phyloP scores from a whole-genome alignment of 2,113 vertebrate species.

The Oenanthe melanoleuca region DNA sequence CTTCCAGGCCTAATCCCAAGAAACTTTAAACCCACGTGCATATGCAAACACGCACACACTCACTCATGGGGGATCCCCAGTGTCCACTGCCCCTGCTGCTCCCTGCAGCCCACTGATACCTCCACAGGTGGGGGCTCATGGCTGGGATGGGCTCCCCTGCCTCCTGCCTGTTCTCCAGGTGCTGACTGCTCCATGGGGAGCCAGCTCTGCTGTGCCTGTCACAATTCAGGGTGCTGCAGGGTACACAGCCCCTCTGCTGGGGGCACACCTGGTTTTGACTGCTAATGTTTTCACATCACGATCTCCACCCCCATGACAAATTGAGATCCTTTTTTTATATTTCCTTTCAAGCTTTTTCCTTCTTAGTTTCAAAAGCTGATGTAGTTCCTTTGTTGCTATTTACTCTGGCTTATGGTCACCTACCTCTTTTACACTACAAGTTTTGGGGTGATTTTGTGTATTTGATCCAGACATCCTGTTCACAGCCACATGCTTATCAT shows the following conservation, averaged over 20 bases:
- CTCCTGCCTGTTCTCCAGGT: not conserved
- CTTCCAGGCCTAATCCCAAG: not conserved
- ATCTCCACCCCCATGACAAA: not conserved
- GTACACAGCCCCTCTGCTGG: not conserved
- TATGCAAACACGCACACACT: fast-evolving
- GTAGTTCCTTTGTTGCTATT: not conserved
- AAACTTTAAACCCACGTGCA: not conserved
- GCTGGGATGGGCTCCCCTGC: fast-evolving
- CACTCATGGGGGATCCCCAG: not conserved
- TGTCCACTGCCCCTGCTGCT: not conserved
- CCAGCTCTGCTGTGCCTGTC: fast-evolving
- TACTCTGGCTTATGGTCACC: not conserved
- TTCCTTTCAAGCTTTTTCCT: not conserved
- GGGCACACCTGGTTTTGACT: not conserved
- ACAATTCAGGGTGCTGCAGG: not conserved
- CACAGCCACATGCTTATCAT: not conserved
- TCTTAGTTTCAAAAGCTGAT: not conserved
- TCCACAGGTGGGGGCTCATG: fast-evolving
- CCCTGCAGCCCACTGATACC: too few relatives aligned
- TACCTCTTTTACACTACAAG: not conserved
- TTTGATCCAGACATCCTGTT: not conserved
- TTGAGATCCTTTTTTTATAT: not conserved
- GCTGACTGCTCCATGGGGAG: fast-evolving
- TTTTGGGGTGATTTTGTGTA: not conserved
- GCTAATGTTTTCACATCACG: fast-evolving